phyloP scores from a whole-genome alignment of 2,113 vertebrate species.

The Ivindomyrus marchei region DNA sequence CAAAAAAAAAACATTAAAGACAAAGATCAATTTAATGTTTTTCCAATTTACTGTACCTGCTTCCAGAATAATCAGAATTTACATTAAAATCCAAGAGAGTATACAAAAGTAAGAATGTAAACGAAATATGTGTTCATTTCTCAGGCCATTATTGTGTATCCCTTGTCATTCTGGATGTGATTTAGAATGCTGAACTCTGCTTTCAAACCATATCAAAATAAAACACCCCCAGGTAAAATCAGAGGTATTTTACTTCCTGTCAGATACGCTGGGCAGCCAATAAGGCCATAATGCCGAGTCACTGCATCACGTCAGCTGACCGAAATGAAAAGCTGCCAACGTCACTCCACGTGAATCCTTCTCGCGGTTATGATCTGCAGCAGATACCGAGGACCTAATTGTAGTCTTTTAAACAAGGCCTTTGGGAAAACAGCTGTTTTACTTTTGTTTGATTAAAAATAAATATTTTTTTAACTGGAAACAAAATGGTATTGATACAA shows the following conservation, averaged over 20 bases:
- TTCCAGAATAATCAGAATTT: neutral
- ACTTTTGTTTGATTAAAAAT: neutral
- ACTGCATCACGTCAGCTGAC: neutral
- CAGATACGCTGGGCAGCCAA: neutral
- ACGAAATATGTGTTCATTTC: neutral
- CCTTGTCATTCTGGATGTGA: neutral
- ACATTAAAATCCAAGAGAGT: neutral
- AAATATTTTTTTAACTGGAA: neutral
- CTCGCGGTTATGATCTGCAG: neutral
- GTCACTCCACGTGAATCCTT: neutral
- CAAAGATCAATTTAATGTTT: neutral
- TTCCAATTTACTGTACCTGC: neutral
- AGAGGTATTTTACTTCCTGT: constrained; percentile 6
- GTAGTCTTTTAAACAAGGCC: neutral
- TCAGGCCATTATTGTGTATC: neutral
- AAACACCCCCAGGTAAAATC: neutral
- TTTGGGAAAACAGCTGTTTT: neutral
- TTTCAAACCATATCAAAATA: neutral
- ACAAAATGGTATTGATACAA: neutral
- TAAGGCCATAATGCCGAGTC: neutral
- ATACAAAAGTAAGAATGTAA: neutral
- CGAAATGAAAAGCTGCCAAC: neutral
- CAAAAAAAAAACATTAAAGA: neutral
- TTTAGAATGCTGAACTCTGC: neutral
- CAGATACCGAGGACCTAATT: neutral